Base-by-base conservation (phyloP, 2,113 vertebrate genomes). In the Ariopsis seemanni region DNA sequence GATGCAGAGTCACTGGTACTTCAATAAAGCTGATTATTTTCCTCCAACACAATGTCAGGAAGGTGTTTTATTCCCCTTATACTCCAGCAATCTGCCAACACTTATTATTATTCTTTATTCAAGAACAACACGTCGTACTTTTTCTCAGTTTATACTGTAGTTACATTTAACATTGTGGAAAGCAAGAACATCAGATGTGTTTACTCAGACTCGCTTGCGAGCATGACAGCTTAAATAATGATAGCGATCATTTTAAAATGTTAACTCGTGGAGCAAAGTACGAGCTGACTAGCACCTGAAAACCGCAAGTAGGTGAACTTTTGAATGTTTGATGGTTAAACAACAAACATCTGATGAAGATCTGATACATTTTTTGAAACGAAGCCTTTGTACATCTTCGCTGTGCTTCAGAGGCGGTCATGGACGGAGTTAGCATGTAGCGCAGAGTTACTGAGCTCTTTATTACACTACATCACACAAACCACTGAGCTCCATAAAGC, bases 401-500 rank as follows among this genome's bases (percentile, higher is more conserved):
- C 20, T 22, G 4, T 30, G 67, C 12, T 48, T 72, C 83, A 50
- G 55, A 20, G 50, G 48, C 22, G 2, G 4, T 48, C 15, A 18
- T 42, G 65, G 27, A 34, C 5, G 69, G 42, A 65, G 48, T 74
- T 60, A 30, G n/a, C 55, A 12, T 7, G 50, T 9, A 25, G 10
- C n/a, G 8, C 63, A 42, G 83, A 22, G 6, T 58, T 48, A 84
- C 58, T 50, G 69, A 83, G 85, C 75, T 57, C 27, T 58, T 30
- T 55, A 20, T 85, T 74, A 63, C 82, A 86, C 67, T 10, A 48
- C 79, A 74, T 63, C 74, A 42, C 72, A 71, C 71, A 80, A 84
- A 52, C 17, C 62, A 34, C 30, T n/a, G 42, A 69, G 9, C 82
- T 77, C 67, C 58, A 60, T 88, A 86, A 84, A 86, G 72, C 69